phyloP scores from a whole-genome alignment of 2,888 invertebrate genomes.

The Epinotia nisella region DNA sequence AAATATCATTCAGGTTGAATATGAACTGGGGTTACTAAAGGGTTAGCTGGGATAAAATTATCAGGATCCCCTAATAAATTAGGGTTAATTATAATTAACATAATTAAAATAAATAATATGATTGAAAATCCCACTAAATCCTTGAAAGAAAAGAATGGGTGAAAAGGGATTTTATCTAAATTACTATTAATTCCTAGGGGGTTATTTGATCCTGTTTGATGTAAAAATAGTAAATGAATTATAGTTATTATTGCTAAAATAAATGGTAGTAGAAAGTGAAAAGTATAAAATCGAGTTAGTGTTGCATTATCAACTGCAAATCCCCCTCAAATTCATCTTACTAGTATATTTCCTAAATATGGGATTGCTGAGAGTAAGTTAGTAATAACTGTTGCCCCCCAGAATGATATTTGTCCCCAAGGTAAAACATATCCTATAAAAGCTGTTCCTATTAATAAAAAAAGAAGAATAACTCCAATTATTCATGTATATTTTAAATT shows the following conservation, averaged over 20 bases:
- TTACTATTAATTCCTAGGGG: conserved; percentile 87
- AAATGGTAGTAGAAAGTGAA: conserved; percentile 90
- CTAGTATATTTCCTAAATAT: conserved; percentile 86
- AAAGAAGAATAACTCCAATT: conserved; percentile 87
- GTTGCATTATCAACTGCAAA: conserved; percentile 90
- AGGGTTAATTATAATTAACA: conserved; percentile 83
- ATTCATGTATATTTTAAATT: conserved; percentile 86
- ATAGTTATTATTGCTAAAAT: conserved; percentile 85
- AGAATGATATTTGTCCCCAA: conserved; percentile 93
- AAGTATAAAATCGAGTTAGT: conserved; percentile 90
- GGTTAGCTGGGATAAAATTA: conserved; percentile 89
- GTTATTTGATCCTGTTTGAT: conserved; percentile 88
- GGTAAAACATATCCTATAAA: conserved; percentile 92
- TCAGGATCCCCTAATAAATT: conserved; percentile 88
- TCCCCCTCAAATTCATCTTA: conserved; percentile 90
- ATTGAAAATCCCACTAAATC: conserved; percentile 86
- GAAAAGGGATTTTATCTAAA: conserved; percentile 88
- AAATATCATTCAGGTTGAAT: conserved; percentile 95
- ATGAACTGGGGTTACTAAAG: conserved; percentile 88
- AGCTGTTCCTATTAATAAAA: conserved; percentile 88
- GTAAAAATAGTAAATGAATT: conserved; percentile 88
- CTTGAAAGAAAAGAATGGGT: conserved; percentile 87
- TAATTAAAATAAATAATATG: conserved; percentile 79
- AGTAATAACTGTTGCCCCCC: conserved; percentile 92
- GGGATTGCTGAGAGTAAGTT: conserved; percentile 90